phyloP scores from a whole-genome alignment of 2,797 vertebrate genomes.

The Amazonetta brasiliensis region DNA sequence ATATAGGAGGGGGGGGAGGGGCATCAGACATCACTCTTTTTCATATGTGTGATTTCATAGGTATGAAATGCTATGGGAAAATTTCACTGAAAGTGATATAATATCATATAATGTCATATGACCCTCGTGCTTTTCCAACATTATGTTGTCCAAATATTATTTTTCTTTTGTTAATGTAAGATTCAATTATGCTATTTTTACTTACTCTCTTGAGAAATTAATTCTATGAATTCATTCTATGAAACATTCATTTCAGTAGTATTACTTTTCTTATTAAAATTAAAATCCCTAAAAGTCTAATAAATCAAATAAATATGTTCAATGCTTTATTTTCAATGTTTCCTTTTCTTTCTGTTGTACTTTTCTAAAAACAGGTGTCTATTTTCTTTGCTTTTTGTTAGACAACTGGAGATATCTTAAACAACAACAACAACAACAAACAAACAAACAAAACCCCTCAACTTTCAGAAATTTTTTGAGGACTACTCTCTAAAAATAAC shows the following conservation, averaged over 20 bases:
- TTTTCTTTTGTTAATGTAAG: not conserved
- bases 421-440: not conserved
- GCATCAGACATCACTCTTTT: not conserved
- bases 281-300: not conserved
- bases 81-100: not conserved
- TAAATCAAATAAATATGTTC: not conserved
- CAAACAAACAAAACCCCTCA: not conserved
- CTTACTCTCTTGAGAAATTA: not conserved
- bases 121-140: not conserved
- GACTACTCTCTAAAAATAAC: not conserved
- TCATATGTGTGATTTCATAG: not conserved
- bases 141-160: too few relatives aligned
- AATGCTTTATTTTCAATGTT: not conserved
- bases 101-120: not conserved
- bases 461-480: not conserved
- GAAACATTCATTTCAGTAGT: not conserved
- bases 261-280: not conserved
- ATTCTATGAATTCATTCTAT: not conserved
- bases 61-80: not conserved
- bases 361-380: not conserved
- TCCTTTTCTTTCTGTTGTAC: accelerated
- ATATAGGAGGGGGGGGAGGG: accelerated
- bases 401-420: not conserved
- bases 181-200: not conserved
- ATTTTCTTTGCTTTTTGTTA: not conserved